Conservation (phyloP, 1,140 invertebrate genomes). For the Eueides isabella region DNA sequence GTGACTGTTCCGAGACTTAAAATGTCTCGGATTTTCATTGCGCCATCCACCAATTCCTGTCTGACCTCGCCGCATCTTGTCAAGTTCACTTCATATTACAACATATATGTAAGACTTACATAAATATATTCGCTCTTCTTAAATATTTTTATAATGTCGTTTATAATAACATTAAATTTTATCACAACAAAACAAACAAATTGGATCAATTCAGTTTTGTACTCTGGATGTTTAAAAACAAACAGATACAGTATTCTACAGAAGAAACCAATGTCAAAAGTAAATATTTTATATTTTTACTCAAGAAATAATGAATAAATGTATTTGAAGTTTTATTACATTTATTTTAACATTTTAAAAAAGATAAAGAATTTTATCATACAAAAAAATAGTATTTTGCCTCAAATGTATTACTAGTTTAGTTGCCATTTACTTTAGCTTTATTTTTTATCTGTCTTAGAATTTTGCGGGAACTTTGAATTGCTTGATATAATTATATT, state of each 20-base stretch:
- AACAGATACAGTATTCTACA: constrained; percentile 16
- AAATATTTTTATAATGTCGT: constrained; percentile 3
- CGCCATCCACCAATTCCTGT: constrained; percentile 71
- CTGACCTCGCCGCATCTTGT: constrained; percentile 76
- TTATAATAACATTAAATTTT: constrained; percentile 5
- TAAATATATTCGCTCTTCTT: constrained; percentile 18
- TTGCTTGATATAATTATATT: neutral
- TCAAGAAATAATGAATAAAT: neutral
- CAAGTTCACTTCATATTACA: constrained; percentile 49
- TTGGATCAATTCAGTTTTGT: constrained; percentile 55
- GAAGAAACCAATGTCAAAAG: neutral
- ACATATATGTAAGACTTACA: constrained; percentile 14
- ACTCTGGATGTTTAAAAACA: constrained; percentile 28
- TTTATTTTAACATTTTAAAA: neutral
- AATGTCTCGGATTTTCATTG: constrained; percentile 71
- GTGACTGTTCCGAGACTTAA: constrained; percentile 63
- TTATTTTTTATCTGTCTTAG: neutral
- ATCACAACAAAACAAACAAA: constrained; percentile 52
- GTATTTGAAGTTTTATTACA: neutral
- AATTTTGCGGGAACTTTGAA: neutral
- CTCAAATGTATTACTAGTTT: too few species aligned
- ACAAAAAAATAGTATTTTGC: too few species aligned
- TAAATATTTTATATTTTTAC: neutral
- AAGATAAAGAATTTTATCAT: neutral
- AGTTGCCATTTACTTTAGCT: too few species aligned